Percentiles rank a stretch among this genome's conserved stretches.
Evolutionary conservation across 2,113 vertebrate genomes (phyloP).

Genomic region (Oreochromis niloticus): DNA sequence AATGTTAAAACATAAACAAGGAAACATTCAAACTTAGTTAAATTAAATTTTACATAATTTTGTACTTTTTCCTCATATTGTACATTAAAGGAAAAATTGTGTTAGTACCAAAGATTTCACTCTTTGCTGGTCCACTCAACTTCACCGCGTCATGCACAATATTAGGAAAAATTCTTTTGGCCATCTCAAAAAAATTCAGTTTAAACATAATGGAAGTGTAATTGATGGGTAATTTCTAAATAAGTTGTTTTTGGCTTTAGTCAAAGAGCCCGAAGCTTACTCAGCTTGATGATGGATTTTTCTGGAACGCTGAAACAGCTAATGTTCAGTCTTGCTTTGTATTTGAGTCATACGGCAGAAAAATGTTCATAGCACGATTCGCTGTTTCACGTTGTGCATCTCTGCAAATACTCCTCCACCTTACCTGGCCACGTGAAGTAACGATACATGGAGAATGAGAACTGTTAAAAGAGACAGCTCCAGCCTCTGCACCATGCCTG

Average conservation of each 20-base stretch:
- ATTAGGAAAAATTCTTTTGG: not conserved
- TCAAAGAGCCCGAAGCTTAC: not conserved
- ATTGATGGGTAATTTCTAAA: not conserved
- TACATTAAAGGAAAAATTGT: not conserved
- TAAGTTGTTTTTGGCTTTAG: not conserved
- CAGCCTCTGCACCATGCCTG: slow-evolving; percentile 1
- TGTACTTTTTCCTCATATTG: not conserved
- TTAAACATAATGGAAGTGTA: not conserved
- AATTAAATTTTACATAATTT: not conserved
- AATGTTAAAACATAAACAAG: not conserved
- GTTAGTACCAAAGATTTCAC: not conserved
- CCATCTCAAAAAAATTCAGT: not conserved
- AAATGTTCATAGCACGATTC: not conserved
- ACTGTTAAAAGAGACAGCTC: not conserved
- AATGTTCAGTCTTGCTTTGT: not conserved
- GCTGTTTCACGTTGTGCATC: not conserved
- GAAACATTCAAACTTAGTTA: not conserved
- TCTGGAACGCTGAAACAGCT: not conserved
- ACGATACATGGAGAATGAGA: not conserved
- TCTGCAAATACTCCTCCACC: not conserved
- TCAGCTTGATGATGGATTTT: not conserved
- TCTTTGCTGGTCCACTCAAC: not conserved
- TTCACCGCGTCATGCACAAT: not conserved
- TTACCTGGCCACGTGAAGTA: not conserved
- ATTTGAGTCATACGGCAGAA: not conserved